These are phyloP conservation scores for Caligus rogercresseyi DNA, from an alignment of 1,140 invertebrate species.

Conservation along the genomic window DNA sequence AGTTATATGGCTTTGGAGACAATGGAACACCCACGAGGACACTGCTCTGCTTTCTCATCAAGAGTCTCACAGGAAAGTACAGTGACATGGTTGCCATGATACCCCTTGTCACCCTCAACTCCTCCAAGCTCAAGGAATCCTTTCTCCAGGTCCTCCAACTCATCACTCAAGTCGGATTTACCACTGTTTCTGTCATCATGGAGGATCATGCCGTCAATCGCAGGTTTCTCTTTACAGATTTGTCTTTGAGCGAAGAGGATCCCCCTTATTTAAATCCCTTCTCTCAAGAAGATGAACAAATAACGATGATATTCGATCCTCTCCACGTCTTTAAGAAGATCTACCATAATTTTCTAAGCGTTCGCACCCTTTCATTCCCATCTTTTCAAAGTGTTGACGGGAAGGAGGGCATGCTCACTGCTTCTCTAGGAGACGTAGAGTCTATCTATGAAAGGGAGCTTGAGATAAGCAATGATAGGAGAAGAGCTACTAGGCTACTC, in stretches of 20 bases:
- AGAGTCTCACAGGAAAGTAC: neutral
- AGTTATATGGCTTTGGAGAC: neutral
- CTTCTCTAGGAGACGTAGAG: neutral
- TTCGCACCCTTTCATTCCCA: neutral
- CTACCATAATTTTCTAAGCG: neutral
- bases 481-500: neutral
- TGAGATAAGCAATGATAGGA: neutral
- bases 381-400: neutral
- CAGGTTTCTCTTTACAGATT: neutral
- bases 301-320: neutral
- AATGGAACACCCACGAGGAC: neutral
- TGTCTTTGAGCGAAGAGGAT: neutral
- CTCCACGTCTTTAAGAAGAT: neutral
- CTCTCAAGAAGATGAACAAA: neutral
- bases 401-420: too few relatives aligned
- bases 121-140: neutral
- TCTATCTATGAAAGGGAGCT: neutral
- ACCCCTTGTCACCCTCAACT: neutral
- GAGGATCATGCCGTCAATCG: neutral
- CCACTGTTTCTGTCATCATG: neutral
- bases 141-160: neutral
- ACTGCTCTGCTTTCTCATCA: neutral
- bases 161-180: neutral
- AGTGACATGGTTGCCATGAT: neutral
- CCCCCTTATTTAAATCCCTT: neutral